Evolutionary conservation across 64 coral and sea anemone species (phyloP), one percentile per base, ranked within the genome.

Genomic region (Dendronephthya gigantea): DNA sequence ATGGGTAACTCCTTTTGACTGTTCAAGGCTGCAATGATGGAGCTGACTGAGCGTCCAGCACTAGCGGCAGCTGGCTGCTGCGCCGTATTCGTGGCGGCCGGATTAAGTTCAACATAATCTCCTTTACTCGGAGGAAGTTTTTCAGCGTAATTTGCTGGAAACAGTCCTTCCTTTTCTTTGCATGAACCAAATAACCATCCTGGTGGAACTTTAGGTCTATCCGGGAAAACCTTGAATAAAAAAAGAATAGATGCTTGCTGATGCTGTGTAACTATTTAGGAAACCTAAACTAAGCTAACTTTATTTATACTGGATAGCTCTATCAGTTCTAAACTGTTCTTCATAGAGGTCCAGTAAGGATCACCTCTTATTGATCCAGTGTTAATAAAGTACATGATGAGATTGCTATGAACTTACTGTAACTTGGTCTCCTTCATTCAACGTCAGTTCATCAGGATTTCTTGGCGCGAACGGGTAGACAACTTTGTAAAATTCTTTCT

Each of bases 71-170:
- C 49, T n/a, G 87, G 51, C 68, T 35, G 68, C 30, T 40, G 51
- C 19, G 65, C 84, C 14, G 17, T 19, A 15, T 7, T 30, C 48
- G 83, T 23, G 17, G 59, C 52, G 0, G 49, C 15, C 30, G 38
- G 49, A 33, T 79, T 79, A 12, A 79, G 28, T 39, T 79, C 72
- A 15, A 79, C 72, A 79, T 79, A 79, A 34, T 79, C 72, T 34
- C 72, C 72, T 39, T 79, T 79, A 39, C 72, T 79, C 13, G 93
- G 89, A 43, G 89, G 81, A 0, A 91, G 86, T 39, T 84, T 90
- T 59, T 98, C 95, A 19, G 88, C 95, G 90, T 98, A 98, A 74
- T 91, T 98, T 87, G 37, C 95, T 59, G 95, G 95, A 23, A 98
- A 98, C 40, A 92, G 70, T 7, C 95, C 95, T 55, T 85, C 86